Evolutionary conservation across 2,113 vertebrate genomes (phyloP), one percentile per base, ranked within the genome.

Genomic region (Aythya baeri): DNA sequence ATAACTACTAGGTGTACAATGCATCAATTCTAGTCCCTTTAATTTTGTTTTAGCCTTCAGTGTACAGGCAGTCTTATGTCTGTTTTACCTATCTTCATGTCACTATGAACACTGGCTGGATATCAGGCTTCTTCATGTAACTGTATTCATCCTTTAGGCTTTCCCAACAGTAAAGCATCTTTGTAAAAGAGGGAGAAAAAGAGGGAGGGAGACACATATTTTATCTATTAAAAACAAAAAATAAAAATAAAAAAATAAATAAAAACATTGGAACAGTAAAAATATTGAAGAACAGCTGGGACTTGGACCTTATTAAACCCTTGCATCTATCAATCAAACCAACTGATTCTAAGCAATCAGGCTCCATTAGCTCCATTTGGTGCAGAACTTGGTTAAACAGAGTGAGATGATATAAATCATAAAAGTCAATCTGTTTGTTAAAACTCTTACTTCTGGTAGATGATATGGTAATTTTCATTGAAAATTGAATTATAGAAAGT

Each of bases 401-500:
- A 79, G 22, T 0, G 1, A 91, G 50, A 79, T 54, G 31, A 67
- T 89, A 88, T 34, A 73, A 91, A 34, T 78, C 54, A 13, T 57
- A 57, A 31, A 91, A 79, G 38, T 62, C 72, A 50, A 76, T 68
- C 50, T 75, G 15, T 79, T 93, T 67, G 7, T 94, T 94, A 72
- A 95, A 89, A 87, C 17, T 59, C 44, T 71, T 76, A 16, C n/a
- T 93, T 89, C 77, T 87, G 52, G 18, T 90, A 90, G 43, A 79
- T 74, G 32, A 71, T 80, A 34, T 22, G 31, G 43, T 73, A 94
- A 91, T 92, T 92, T 94, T 79, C 57, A 91, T 91, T 87, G 90
- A 95, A 87, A 95, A 95, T 61, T 83, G 65, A 91, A 87, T 83
- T 73, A 49, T 72, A 91, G 32, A 84, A 90, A 93, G 23, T 89